These are phyloP conservation scores for Aphidius colemani DNA, from an alignment of 2,888 invertebrate species.

Conservation along the genomic window DNA sequence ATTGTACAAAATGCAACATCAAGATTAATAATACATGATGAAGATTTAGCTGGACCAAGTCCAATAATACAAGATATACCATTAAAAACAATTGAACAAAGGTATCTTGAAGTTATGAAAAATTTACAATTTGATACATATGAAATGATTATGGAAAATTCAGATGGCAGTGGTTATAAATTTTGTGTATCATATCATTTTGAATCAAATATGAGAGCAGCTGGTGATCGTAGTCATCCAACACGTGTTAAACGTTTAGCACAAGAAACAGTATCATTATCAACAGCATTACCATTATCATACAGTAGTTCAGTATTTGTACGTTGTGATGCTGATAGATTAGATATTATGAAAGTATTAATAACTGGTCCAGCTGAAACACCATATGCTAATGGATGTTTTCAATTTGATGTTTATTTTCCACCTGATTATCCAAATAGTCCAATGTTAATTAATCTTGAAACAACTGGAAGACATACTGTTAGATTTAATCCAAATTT, in stretches of 20 bases:
- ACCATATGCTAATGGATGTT: constrained; percentile 90
- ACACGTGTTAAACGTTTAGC: constrained; percentile 88
- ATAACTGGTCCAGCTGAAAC: constrained; percentile 92
- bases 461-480: constrained; percentile 86
- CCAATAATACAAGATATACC: constrained; percentile 61
- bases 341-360: constrained; percentile 94
- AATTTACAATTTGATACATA: constrained; percentile 89
- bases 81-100: constrained; percentile 69
- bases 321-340: constrained; percentile 88
- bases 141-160: constrained; percentile 87
- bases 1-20: constrained; percentile 62
- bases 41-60: constrained; percentile 55
- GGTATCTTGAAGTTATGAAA: constrained; percentile 87
- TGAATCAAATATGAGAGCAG: constrained; percentile 83
- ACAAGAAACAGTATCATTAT: constrained; percentile 92
- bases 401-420: constrained; percentile 89
- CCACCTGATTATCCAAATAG: constrained; percentile 82
- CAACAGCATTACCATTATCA: constrained; percentile 88
- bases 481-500: constrained; percentile 93
- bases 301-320: constrained; percentile 95
- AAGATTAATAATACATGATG: constrained; percentile 43
- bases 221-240: constrained; percentile 85
- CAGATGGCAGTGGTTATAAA: constrained; percentile 73
- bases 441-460: constrained; percentile 89
- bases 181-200: constrained; percentile 90